phyloP scores from a whole-genome alignment of 1,140 invertebrate species.

The Scaptomyza pallida region DNA sequence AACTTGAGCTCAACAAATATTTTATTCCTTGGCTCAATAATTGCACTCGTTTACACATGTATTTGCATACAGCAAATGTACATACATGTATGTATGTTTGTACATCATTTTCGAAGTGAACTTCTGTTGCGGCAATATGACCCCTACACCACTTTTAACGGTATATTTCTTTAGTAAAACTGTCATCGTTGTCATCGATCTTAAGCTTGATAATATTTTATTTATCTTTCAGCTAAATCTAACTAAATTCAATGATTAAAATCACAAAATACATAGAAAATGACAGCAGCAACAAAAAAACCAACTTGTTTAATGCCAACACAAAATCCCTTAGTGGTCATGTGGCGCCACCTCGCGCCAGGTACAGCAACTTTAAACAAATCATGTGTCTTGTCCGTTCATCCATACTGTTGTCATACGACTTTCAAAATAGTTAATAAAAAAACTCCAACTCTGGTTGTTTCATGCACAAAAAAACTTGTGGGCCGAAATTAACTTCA shows the following conservation, averaged over 20 bases:
- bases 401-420: constrained; percentile 37
- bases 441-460: not conserved
- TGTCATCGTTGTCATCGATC: too few relatives aligned
- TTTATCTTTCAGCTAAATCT: not conserved
- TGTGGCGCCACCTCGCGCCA: constrained; percentile 4
- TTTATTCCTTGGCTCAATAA: not conserved
- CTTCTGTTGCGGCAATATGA: not conserved
- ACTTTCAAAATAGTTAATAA: constrained; percentile 46
- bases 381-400: not conserved
- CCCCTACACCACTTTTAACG: too few relatives aligned
- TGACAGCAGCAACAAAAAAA: constrained; percentile 2
- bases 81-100: not conserved
- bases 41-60: not conserved
- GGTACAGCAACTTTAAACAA: not conserved
- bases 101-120: not conserved
- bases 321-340: not conserved
- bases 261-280: not conserved
- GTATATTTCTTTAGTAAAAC: too few relatives aligned
- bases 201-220: not conserved
- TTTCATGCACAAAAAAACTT: constrained; percentile 28
- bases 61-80: not conserved
- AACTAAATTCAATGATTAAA: not conserved
- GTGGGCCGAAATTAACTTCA: constrained; percentile 41
- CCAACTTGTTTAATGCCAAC: constrained; percentile 3
- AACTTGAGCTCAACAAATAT: not conserved